These are phyloP conservation scores for Pseudochaenichthys georgianus DNA, from an alignment of 2,797 vertebrate genomes.

Conservation along the genomic window DNA sequence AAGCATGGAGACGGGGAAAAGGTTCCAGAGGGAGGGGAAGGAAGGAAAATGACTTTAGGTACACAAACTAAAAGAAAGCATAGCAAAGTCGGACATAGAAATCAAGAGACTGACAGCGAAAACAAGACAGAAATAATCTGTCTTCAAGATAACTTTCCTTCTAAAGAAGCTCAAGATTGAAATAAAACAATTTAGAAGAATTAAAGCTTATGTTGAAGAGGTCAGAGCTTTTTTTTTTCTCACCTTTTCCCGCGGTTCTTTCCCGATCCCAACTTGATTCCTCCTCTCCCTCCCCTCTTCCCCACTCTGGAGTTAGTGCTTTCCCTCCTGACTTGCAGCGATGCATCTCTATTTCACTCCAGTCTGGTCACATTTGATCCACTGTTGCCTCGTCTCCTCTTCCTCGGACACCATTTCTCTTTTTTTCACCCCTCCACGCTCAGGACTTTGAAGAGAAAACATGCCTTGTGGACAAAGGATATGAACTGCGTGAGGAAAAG, in stretches of 20 bases:
- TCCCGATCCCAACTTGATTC: slow-evolving; percentile 73
- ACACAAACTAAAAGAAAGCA: slow-evolving; percentile 56
- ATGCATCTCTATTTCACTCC: slow-evolving; percentile 74
- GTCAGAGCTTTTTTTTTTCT: slow-evolving; percentile 19
- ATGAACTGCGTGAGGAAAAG: slow-evolving; percentile 61
- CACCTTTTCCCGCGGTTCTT: slow-evolving; percentile 73
- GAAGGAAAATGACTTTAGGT: slow-evolving; percentile 65
- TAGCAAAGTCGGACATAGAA: slow-evolving; percentile 38
- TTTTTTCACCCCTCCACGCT: slow-evolving; percentile 51
- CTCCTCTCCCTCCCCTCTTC: slow-evolving; percentile 67
- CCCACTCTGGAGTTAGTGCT: slow-evolving; percentile 60
- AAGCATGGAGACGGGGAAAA: slow-evolving; percentile 46
- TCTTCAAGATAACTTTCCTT: background rate
- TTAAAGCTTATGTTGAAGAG: slow-evolving; percentile 56
- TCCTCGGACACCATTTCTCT: slow-evolving; percentile 59
- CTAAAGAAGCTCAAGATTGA: slow-evolving; percentile 7
- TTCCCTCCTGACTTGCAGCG: slow-evolving; percentile 68
- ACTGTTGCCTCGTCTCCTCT: slow-evolving; percentile 65
- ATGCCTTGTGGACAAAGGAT: slow-evolving; percentile 73
- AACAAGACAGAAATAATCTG: slow-evolving; percentile 20
- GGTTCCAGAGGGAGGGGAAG: slow-evolving; percentile 48
- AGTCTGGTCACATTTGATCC: slow-evolving; percentile 68
- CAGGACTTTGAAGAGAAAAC: slow-evolving; percentile 64
- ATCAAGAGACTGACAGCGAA: slow-evolving; percentile 24
- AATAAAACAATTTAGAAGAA: slow-evolving; percentile 49